phyloP scores from a whole-genome alignment of 1,140 invertebrate species.

The Scaptodrosophila lebanonensis region DNA sequence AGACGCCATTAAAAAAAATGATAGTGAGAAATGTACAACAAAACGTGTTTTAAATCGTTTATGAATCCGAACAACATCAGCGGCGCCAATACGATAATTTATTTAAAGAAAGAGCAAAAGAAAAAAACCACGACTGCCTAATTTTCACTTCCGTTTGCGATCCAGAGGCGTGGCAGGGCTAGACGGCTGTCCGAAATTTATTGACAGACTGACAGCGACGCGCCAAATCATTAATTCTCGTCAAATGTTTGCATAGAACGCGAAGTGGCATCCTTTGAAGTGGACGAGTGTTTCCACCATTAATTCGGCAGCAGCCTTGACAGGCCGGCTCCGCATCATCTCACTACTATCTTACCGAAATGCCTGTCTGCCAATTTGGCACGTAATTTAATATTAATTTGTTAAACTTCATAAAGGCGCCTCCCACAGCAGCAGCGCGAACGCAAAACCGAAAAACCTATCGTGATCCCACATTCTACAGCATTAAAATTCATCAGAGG shows the following conservation, averaged over 20 bases:
- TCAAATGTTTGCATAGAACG: conserved; percentile 37
- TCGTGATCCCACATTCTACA: no score
- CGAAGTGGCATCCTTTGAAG: conserved; percentile 57
- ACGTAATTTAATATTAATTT: conserved; percentile 74
- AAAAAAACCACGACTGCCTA: conserved; percentile 15
- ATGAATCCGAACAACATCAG: no score
- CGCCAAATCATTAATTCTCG: conserved; percentile 40
- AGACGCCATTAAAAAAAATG: conserved; percentile 54
- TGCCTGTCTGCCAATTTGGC: conserved; percentile 64
- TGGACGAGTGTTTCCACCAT: conserved; percentile 21
- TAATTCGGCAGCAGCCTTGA: no score
- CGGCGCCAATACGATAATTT: conserved; percentile 61
- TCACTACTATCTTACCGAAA: conserved; percentile 1
- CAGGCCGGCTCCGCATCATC: no score
- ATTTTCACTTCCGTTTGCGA: conserved; percentile 54
- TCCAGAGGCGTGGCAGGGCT: background rate
- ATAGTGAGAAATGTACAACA: background rate
- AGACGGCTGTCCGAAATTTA: no score
- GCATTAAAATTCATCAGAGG: background rate
- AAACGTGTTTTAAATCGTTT: conserved; percentile 59
- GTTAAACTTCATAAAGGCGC: conserved; percentile 67
- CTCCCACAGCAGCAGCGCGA: conserved; percentile 48
- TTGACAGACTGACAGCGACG: no score
- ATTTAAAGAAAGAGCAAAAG: conserved; percentile 6
- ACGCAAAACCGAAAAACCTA: no score